Conservation (phyloP, 2,888 invertebrate species). For the Oligia fasciuncula region DNA sequence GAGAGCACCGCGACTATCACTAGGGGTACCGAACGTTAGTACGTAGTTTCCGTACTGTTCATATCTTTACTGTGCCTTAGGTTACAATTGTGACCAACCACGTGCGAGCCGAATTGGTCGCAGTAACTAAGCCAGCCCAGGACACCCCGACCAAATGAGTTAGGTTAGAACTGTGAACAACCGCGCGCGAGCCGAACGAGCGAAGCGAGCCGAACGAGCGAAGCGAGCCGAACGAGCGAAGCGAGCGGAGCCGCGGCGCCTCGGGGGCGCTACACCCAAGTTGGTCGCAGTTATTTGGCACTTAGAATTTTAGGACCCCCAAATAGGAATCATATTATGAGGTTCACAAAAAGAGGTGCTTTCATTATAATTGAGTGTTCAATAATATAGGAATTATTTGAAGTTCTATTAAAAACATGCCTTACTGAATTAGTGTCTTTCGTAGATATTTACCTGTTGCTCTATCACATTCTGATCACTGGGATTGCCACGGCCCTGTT, state of each 20-base stretch:
- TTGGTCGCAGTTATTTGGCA: not conserved
- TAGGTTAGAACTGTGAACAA: not conserved
- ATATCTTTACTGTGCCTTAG: no score
- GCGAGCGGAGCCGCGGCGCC: not conserved
- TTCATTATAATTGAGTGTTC: not conserved
- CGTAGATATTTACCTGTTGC: slow-evolving; percentile 14
- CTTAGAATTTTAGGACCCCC: not conserved
- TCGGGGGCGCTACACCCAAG: not conserved
- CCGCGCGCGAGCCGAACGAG: no score
- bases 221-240: not conserved
- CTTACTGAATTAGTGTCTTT: not conserved
- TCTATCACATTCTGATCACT: not conserved
- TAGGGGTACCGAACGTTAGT: no score
- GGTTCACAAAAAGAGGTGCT: not conserved
- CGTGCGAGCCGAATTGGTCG: not conserved
- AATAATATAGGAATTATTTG: not conserved
- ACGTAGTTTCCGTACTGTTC: no score
- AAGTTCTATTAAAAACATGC: not conserved
- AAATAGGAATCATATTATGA: no score
- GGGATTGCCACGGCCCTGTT: slow-evolving; percentile 21
- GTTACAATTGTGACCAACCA: no score
- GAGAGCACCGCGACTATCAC: no score
- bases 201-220: no score
- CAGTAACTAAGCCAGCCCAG: no score
- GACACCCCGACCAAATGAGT: not conserved